Base-by-base conservation (phyloP, 2,797 vertebrate genomes). In the Danio aesculapii region DNA sequence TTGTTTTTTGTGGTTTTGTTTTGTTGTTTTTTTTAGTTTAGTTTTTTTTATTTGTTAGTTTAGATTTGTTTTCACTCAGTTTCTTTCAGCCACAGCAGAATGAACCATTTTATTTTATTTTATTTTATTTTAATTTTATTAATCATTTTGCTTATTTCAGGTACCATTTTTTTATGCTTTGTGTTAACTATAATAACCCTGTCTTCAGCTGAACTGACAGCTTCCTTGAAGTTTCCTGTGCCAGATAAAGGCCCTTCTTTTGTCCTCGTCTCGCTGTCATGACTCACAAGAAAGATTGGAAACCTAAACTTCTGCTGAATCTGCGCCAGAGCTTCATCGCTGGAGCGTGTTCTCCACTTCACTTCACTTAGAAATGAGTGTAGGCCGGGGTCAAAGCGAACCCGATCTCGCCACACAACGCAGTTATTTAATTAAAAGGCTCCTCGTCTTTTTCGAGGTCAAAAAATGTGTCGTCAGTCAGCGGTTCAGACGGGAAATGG, bases 381-480 rank as follows among this genome's bases (percentile, higher is more conserved):
- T 81, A 76, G 72, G 53, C 57, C 10, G 64, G 49, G 71, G 80
- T 81, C 72, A 81, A 21, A 62, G 72, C 13, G 6, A 74, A 81
- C 70, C 46, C 8, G 70, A 74, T 81, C 77, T 52, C 14, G 21
- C 46, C 50, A n/a, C 78, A 74, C 70, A 81, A 57, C 62, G 30
- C 55, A 16, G 63, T 44, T 62, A 62, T 75, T 81, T 76, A 68
- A 75, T 75, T 76, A 75, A 75, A 81, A 68, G n/a, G 9, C 55
- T 61, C 30, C 47, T 64, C 39, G 1, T 49, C 13, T 74, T 74
- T 73, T 73, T 64, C 61, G 17, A 50, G 68, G 58, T 79, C 77
- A 55, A 6, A 46, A 30, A 49, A 67, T n/a, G 68, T 63, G 68
- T 71, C n/a, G 30, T 39, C 39, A 61, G 47, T 71, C 68, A 72